Evolutionary conservation across 2,113 vertebrate species (phyloP), one percentile per base, ranked within the genome.

Genomic region (Megaceryle maxima): DNA sequence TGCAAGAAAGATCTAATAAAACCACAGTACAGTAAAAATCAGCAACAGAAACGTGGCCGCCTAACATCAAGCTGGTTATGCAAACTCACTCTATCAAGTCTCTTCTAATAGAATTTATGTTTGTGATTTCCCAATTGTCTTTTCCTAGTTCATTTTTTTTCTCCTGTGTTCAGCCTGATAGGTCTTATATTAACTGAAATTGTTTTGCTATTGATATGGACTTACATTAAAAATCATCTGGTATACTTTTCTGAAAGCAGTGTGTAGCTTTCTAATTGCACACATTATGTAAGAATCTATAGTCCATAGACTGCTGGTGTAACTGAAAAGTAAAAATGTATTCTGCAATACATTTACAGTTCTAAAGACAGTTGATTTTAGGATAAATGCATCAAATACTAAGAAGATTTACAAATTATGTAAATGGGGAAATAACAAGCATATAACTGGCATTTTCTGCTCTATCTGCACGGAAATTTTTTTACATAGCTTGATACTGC

Each of bases 381-480:
- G 63, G 76, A 48, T 74, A 94, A 90, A 78, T 66, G 29, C n/a
- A 69, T 78, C 64, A 87, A 75, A 93, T 96, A 51, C n/a, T 57
- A 56, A 63, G 37, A 56, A 66, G 41, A 93, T 83, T 74, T 90
- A 33, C 64, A 48, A 85, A 46, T 35, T 18, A 55, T 80, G 25
- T 93, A 87, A 96, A 87, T 95, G 96, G 97, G 97, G 97, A 98
- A 98, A 98, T 97, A 97, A 97, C 97, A 98, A 98, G 97, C 98
- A 97, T 98, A 95, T 89, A 87, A 59, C 89, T 94, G 97, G 48
- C 60, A 64, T 92, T 96, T 96, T 95, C 96, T 97, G 91, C 97
- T 97, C 88, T 97, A 3, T 96, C 43, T 98, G 97, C 97, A 98
- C 83, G 72, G 72, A 94, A 94, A 64, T 95, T 44, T 62, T 81